Percentiles rank a stretch among this genome's conserved stretches.
Evolutionary conservation across 2,888 invertebrate genomes (phyloP).

Genomic region (Spisula subtruncata): DNA sequence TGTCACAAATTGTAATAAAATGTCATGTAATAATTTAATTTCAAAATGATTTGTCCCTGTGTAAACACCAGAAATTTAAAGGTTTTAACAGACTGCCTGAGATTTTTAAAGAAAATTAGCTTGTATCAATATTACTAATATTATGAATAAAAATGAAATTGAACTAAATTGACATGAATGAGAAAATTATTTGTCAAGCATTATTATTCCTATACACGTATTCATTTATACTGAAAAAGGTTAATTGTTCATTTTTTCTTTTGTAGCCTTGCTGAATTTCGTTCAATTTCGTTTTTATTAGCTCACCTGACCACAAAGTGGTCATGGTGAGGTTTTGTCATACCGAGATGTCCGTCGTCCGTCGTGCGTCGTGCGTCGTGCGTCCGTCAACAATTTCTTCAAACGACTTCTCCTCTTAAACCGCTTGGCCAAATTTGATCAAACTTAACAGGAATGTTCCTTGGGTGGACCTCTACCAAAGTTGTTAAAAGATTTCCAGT

Average conservation of each 20-base stretch:
- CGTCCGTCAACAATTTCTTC: too few species aligned
- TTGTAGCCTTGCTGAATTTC: too few species aligned
- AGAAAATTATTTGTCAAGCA: neutral
- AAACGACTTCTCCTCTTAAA: too few species aligned
- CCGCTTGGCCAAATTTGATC: too few species aligned
- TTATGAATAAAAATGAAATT: constrained; percentile 10
- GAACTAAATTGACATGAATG: neutral
- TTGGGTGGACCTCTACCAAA: too few species aligned
- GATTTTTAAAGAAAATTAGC: neutral
- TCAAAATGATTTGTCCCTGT: neutral
- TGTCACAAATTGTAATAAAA: neutral
- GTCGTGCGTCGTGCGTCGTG: too few species aligned
- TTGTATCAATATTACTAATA: neutral
- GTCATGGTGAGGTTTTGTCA: too few species aligned
- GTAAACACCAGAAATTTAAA: neutral
- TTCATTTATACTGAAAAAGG: neutral
- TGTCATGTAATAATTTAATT: neutral
- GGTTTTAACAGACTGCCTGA: neutral
- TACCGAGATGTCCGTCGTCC: too few species aligned
- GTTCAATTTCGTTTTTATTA: too few species aligned
- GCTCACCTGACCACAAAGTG: too few species aligned
- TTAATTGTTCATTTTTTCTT: neutral
- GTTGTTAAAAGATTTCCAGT: too few species aligned
- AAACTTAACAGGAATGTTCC: too few species aligned
- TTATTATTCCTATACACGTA: neutral